phyloP scores from a whole-genome alignment of 2,888 invertebrate species.

The Pachydiplax longipennis region DNA sequence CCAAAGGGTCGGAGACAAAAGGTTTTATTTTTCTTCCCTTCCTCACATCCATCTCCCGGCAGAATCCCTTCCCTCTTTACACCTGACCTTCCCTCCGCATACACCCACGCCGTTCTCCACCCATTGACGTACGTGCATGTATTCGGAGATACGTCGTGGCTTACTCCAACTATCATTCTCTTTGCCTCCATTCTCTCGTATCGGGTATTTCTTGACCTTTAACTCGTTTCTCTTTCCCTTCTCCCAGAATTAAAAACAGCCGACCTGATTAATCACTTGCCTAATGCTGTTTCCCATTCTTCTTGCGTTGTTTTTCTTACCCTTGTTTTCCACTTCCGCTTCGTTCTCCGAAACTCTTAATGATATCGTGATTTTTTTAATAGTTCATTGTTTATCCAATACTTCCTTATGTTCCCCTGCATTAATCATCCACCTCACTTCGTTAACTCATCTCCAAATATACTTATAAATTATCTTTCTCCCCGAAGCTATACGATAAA shows the following conservation, averaged over 20 bases:
- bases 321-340: no score
- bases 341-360: no score
- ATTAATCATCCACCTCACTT: no score
- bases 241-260: not conserved
- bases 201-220: not conserved
- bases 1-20: constrained; percentile 1
- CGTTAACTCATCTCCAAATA: no score
- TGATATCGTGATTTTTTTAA: no score
- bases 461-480: no score
- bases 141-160: not conserved
- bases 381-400: no score
- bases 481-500: no score
- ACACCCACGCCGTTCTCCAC: not conserved
- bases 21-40: not conserved
- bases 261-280: no score
- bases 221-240: not conserved
- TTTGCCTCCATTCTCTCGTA: not conserved
- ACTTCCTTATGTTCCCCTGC: no score
- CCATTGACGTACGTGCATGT: not conserved
- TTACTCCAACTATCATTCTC: not conserved
- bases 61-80: not conserved
- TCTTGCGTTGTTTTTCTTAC: no score
- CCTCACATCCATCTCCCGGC: not conserved
- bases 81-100: not conserved
- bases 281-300: no score